Evolutionary conservation across 2,888 invertebrate genomes (phyloP), one percentile per base, ranked within the genome.

Genomic region (Oligia latruncula): DNA sequence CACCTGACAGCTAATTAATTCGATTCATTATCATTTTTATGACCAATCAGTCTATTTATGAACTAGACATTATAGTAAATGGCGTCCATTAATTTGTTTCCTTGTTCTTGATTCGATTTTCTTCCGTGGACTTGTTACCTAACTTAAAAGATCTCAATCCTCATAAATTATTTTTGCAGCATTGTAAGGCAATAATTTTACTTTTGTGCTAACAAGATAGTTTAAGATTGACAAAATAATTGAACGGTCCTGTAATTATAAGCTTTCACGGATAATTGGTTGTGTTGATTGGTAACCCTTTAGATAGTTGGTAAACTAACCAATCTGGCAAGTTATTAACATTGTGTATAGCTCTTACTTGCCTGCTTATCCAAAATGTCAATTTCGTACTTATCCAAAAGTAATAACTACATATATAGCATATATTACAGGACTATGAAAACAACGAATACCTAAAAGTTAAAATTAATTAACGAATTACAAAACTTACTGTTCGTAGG

Each of bases 381-480:
- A 58, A 29, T 68, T 67, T 60, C 2, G 4, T 35, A 62, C 62
- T 17, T 60, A 35, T 35, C 2, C 6, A 40, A 5, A 40, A 67
- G 62, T 52, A 71, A 52, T 64, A 65, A 62, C 23, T 55, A 40
- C 40, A 40, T 40, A 43, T 62, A 66, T 58, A 78, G 23, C 23
- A 55, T 46, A 67, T n/a, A 62, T 35, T 64, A 58, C 35, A 77
- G 9, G 64, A 52, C 55, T 23, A 65, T 49, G 2, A 52, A 67
- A 75, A 58, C 49, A 78, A 65, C 49, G 40, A 73, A 58, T 11
- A 58, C 11, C 0, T 46, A 71, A 65, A 64, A 35, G 49, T 75
- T 71, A 40, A 70, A 77, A 78, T 65, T 78, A 76, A 82, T 87
- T 73, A 55, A 49, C 55, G 35, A 74, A 77, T 88, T 82, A 82